Base-by-base conservation (phyloP, 53 echinoderm and acorn worm species). In the Henricia sp. region DNA sequence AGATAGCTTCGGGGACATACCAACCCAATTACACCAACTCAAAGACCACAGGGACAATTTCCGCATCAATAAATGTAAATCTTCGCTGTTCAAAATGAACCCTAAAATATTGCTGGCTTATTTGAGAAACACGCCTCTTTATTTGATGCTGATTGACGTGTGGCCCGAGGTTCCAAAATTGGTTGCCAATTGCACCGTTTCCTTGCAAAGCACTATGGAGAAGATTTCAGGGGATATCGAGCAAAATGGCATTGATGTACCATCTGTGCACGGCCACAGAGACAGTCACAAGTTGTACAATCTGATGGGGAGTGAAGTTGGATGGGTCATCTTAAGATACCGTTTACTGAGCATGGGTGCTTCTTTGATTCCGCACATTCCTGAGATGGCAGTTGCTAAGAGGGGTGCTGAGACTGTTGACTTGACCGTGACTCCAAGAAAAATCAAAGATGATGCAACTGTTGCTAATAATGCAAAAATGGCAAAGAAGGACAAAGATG, bases 281-380 rank as follows among this genome's bases (percentile, higher is more conserved):
- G 94, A 88, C 16, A 91, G 82, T 34, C 91, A 91, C 67, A 94
- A 94, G 41, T 54, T 96, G 33, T 90, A 71, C 67, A 94, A 96
- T 86, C 72, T 96, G 30, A 96, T 96, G 97, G 93, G 93, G 35
- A 82, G 82, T 34, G 92, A 96, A 64, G 84, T 96, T 9, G 97
- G 97, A 19, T 88, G 89, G 82, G 52, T 96, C 32, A 77, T 88
- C 50, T 36, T 96, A 37, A 90, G 97, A 19, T 69, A 90, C 40
- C 87, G 94, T 37, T 40, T 96, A 11, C 89, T 96, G 17, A 96
- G 97, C 70, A 86, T 96, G 40, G 97, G 97, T 44, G 74, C 77
- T 3, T 91, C 92, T 53, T 50, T 94, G 46, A 86, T 94, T 27
- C 90, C 92, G 32, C 97, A 96, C 53, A 91, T 96, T 55, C 92